Evolutionary conservation across 2,888 invertebrate genomes (phyloP).

Genomic region (Sthenelais limicola): DNA sequence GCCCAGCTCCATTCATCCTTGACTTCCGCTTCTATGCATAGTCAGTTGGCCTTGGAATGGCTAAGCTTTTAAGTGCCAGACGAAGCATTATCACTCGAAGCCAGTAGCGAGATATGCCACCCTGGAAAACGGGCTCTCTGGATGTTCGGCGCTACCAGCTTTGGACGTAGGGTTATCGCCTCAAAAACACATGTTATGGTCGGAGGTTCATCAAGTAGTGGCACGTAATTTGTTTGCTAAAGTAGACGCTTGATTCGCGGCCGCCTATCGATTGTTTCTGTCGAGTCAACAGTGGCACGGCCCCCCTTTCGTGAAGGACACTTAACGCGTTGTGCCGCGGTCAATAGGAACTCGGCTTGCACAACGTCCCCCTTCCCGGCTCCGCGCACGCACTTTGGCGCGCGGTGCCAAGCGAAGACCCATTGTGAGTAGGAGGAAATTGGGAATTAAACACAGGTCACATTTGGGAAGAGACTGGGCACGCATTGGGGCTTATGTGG

Average conservation of each 20-base stretch:
- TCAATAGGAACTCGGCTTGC: too few species aligned
- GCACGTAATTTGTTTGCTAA: constrained; percentile 15
- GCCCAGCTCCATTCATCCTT: neutral
- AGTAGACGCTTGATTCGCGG: neutral
- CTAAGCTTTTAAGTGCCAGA: neutral
- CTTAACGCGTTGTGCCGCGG: neutral
- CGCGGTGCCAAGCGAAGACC: neutral
- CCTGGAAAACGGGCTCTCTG: neutral
- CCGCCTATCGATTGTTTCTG: constrained; percentile 7
- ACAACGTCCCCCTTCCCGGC: neutral
- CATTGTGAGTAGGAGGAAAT: neutral
- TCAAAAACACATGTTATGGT: constrained; percentile 18
- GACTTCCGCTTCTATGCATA: neutral
- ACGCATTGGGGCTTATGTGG: neutral
- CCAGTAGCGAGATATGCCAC: neutral
- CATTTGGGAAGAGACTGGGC: neutral
- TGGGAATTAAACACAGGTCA: neutral
- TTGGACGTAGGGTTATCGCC: constrained; percentile 3
- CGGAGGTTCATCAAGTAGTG: constrained; percentile 2
- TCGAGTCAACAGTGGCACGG: neutral
- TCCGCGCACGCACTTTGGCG: neutral
- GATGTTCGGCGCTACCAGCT: neutral
- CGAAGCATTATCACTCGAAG: constrained; percentile 1
- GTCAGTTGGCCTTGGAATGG: neutral
- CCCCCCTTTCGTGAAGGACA: neutral